Conservation (phyloP, 2,113 vertebrate genomes). For the Regulus satrapa region DNA sequence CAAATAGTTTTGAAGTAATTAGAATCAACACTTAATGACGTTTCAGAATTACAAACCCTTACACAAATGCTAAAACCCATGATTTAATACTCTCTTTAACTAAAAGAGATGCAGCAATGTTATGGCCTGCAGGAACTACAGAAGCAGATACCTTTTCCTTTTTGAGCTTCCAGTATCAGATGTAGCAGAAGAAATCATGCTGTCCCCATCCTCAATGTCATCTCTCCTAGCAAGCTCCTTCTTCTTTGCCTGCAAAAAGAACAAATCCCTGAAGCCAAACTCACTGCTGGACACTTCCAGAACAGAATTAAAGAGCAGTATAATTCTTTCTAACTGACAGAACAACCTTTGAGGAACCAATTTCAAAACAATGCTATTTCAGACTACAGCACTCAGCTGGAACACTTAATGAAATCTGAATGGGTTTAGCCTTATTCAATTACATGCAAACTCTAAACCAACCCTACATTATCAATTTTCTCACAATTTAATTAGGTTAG, state of each 20-base stretch:
- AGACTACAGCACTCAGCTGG: background rate
- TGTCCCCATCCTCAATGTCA: conserved; percentile 92
- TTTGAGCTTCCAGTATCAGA: conserved; percentile 93
- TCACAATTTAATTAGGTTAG: background rate
- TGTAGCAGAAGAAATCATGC: conserved; percentile 94
- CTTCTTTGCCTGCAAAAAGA: conserved; percentile 85
- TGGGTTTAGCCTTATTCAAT: background rate
- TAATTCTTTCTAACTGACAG: background rate
- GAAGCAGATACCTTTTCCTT: conserved; percentile 85
- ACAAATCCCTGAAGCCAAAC: conserved; percentile 31
- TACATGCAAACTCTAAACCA: background rate
- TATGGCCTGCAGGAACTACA: background rate
- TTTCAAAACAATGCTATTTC: background rate
- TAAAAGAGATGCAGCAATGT: background rate
- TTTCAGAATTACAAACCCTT: background rate
- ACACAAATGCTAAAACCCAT: background rate
- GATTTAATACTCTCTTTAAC: background rate
- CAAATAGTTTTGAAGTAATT: background rate
- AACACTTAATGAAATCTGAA: background rate
- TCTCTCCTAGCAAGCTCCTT: conserved; percentile 92
- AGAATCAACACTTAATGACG: background rate
- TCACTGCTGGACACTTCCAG: background rate
- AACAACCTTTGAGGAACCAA: background rate
- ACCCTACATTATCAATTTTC: background rate
- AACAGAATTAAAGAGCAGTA: conserved; percentile 35